Conservation (phyloP, 2,113 vertebrate genomes). For the Dromiciops gliroides region DNA sequence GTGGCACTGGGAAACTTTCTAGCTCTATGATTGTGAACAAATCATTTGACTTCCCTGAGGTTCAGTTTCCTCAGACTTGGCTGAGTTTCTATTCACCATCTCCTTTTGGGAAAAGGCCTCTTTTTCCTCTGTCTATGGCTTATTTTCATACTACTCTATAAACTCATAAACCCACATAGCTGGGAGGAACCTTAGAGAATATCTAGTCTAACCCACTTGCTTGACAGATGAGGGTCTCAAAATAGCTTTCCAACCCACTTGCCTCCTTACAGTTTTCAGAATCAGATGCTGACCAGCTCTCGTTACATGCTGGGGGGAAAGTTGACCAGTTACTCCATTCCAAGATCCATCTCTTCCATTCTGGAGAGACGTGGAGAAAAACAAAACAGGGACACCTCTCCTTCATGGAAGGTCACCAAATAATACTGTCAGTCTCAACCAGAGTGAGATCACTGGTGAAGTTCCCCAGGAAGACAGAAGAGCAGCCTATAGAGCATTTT, state of each 20-base stretch:
- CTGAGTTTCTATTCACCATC: neutral
- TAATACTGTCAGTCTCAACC: neutral
- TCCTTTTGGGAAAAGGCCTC: neutral
- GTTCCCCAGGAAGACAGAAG: neutral
- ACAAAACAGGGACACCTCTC: neutral
- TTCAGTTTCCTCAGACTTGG: neutral
- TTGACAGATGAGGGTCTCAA: conserved; percentile 88
- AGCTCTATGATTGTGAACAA: neutral
- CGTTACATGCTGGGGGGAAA: conserved; percentile 59
- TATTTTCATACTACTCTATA: neutral
- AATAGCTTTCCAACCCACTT: conserved; percentile 71
- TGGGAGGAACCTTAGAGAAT: neutral
- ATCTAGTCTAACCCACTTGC: conserved; percentile 71
- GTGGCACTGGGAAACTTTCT: neutral
- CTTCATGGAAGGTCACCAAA: neutral
- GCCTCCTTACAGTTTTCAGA: neutral
- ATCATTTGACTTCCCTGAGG: neutral
- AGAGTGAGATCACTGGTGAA: neutral
- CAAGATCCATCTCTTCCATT: neutral
- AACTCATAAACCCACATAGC: neutral
- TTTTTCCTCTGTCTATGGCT: neutral
- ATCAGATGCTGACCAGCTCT: conserved; percentile 63
- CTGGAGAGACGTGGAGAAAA: neutral
- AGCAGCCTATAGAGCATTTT: neutral
- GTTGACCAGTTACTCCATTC: neutral